These are phyloP conservation scores for Drosophila eohydei DNA, from an alignment of 2,888 invertebrate genomes.

Conservation along the genomic window DNA sequence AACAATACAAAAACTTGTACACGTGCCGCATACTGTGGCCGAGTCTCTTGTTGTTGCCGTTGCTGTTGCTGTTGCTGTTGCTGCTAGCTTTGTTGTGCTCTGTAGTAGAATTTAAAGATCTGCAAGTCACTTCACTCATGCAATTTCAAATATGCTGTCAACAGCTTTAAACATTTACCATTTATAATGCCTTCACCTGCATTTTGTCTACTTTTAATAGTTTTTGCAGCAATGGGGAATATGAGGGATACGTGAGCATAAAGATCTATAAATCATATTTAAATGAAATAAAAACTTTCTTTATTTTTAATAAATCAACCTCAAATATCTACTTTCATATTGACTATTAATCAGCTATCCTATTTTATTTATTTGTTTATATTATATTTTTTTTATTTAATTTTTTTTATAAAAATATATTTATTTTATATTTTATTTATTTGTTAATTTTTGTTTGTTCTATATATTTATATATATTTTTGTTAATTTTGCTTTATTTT, in stretches of 20 bases:
- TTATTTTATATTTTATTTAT: not conserved
- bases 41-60: not conserved
- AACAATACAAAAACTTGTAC: slow-evolving; percentile 14
- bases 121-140: slow-evolving; percentile 50
- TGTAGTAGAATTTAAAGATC: slow-evolving; percentile 18
- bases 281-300: not conserved
- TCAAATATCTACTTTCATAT: not conserved
- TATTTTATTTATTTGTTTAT: not conserved
- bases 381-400: not conserved
- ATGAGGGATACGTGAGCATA: too few relatives aligned
- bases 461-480: not conserved
- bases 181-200: not conserved
- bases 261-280: not conserved
- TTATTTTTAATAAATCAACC: not conserved
- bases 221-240: not conserved
- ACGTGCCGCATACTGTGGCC: slow-evolving; percentile 19
- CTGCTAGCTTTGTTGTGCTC: slow-evolving; percentile 1
- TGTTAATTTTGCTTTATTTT: not conserved
- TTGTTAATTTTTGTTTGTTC: not conserved
- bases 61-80: not conserved
- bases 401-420: too few relatives aligned
- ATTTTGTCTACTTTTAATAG: not conserved
- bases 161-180: slow-evolving; percentile 3
- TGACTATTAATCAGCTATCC: not conserved
- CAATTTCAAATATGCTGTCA: slow-evolving; percentile 50